Percentiles rank a stretch among this genome's conserved stretches.
phyloP scores from a whole-genome alignment of 2,888 invertebrate species.

The Rhogogaster chlorosoma region DNA sequence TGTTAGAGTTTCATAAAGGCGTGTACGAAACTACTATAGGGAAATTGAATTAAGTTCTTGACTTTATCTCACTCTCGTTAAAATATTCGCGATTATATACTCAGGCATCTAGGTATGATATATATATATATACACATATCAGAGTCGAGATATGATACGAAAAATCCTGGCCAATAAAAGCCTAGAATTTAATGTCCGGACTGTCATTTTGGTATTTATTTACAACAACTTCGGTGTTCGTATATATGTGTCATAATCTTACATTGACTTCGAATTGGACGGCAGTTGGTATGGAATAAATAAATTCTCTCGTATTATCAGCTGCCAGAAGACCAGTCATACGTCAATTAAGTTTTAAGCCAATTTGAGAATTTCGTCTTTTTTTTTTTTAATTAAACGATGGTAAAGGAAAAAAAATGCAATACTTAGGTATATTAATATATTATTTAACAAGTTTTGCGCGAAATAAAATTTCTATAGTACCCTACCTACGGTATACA shows the following conservation, averaged over 20 bases:
- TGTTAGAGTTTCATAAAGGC: too few relatives aligned
- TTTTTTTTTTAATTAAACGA: too few relatives aligned
- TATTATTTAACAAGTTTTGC: too few relatives aligned
- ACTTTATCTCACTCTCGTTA: neutral
- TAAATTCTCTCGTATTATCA: neutral
- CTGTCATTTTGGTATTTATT: neutral
- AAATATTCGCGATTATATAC: neutral
- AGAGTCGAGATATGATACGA: neutral
- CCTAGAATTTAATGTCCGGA: neutral
- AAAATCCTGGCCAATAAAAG: neutral
- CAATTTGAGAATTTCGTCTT: too few relatives aligned
- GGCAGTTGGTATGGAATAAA: neutral
- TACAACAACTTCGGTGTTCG: neutral
- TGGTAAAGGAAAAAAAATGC: too few relatives aligned
- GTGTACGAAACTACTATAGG: too few relatives aligned
- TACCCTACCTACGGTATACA: neutral
- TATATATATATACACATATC: neutral
- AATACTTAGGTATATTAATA: too few relatives aligned
- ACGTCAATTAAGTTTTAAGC: neutral
- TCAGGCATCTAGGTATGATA: too few relatives aligned
- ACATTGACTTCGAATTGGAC: neutral
- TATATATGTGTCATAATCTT: neutral
- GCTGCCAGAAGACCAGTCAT: neutral
- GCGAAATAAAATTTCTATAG: neutral
- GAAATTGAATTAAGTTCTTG: too few relatives aligned